A percentile compares a stretch with the other conserved stretches of the same genome.
phyloP scores from a whole-genome alignment of 1,140 invertebrate genomes.

The Oreohelix idahoensis region DNA sequence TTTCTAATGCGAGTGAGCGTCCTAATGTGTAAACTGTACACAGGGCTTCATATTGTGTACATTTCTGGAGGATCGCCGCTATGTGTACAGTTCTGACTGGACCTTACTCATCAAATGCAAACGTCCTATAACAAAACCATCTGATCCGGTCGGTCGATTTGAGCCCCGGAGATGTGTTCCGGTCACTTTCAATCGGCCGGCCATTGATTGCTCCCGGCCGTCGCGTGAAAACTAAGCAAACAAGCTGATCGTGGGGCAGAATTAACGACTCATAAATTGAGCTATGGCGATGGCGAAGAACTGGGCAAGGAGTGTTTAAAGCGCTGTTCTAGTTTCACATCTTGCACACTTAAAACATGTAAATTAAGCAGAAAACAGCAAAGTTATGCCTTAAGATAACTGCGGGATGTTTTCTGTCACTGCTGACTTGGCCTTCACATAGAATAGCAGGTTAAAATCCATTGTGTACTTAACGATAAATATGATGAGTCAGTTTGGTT shows the following conservation, averaged over 20 bases:
- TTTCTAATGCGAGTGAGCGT: too few species aligned
- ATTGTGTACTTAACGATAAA: not conserved
- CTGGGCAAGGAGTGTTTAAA: not conserved
- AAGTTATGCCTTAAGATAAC: not conserved
- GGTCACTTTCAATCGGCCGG: slow-evolving; percentile 31
- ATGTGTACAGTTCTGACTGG: not conserved
- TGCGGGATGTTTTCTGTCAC: not conserved
- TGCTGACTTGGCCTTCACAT: not conserved
- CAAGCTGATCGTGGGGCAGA: slow-evolving; percentile 10
- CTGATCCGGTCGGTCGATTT: slow-evolving; percentile 15
- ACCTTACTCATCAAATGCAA: not conserved
- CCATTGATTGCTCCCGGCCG: slow-evolving; percentile 23
- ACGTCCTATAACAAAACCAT: slow-evolving; percentile 15
- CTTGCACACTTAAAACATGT: not conserved
- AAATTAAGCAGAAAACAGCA: slow-evolving; percentile 10
- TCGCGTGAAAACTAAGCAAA: slow-evolving; percentile 2
- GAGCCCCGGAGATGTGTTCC: not conserved
- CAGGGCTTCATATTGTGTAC: too few species aligned
- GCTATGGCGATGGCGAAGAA: not conserved
- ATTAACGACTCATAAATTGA: slow-evolving; percentile 18
- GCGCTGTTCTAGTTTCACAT: not conserved
- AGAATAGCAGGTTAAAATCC: not conserved
- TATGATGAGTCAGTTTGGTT: not conserved
- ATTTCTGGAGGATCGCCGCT: not conserved
- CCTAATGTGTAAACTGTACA: too few species aligned